Evolutionary conservation across 2,888 invertebrate genomes (phyloP).

Genomic region (Teleogryllus oceanicus): DNA sequence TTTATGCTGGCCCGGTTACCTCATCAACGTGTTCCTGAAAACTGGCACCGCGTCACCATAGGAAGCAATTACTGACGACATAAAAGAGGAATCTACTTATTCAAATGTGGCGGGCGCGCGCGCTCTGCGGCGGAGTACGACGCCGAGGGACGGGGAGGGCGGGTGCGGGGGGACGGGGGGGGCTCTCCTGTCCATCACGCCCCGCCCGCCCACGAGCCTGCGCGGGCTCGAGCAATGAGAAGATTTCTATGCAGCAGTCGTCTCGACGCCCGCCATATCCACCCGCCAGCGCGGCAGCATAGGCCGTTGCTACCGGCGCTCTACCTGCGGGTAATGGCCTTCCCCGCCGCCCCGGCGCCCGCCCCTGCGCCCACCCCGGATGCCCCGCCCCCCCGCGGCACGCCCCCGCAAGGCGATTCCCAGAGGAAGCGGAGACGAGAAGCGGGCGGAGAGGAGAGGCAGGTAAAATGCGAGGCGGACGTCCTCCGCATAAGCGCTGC

Average conservation of each 20-base stretch:
- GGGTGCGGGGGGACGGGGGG: not conserved
- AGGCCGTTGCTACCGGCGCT: conserved; percentile 19
- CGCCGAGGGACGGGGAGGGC: conserved; percentile 26
- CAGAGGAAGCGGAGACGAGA: not conserved
- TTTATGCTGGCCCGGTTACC: conserved; percentile 29
- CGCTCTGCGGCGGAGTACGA: conserved; percentile 30
- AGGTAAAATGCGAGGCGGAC: not conserved
- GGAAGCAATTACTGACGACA: conserved; percentile 34
- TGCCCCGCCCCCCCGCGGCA: not conserved
- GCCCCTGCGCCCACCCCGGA: not conserved
- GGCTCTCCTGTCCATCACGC: conserved; percentile 28
- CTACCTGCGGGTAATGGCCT: conserved; percentile 9
- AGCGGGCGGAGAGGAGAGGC: not conserved
- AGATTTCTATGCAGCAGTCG: conserved; percentile 35
- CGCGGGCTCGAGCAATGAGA: conserved; percentile 32
- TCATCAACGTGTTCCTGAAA: conserved; percentile 34
- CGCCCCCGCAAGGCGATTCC: not conserved
- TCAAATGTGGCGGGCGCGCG: conserved; percentile 31
- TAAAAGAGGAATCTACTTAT: conserved; percentile 37
- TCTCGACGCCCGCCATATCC: conserved; percentile 28
- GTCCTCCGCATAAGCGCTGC: not conserved
- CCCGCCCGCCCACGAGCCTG: conserved; percentile 22
- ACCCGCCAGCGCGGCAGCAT: not conserved
- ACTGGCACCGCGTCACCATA: conserved; percentile 34
- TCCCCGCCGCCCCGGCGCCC: not conserved